Base-by-base conservation (phyloP, 2,113 vertebrate genomes). In the Paraplagusia blochii region DNA sequence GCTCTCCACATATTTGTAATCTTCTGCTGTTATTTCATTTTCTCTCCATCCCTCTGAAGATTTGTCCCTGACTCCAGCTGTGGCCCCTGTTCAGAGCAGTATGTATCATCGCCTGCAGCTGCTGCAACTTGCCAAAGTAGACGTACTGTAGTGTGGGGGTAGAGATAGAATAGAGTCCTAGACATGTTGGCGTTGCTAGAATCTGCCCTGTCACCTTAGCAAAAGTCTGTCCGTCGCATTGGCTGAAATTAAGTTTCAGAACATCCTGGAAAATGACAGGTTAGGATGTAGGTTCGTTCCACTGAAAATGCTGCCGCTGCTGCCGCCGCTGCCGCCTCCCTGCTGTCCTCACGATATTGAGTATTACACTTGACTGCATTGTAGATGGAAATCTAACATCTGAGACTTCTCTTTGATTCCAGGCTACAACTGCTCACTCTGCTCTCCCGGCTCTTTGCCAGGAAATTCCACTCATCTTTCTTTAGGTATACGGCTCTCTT, bases 371-470 rank as follows among this genome's bases (percentile, higher is more conserved):
- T 69, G 60, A 75, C 70, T 74, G 75, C 14, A 40, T 54, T 63
- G 64, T 50, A 52, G 56, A 29, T 39, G 45, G 43, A 10, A 77
- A 52, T 70, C 48, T 74, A 68, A 77, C 74, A 76, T 83, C 72
- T 63, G 60, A 74, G 66, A 53, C 71, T 52, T 89, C 62, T 90
- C 65, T 91, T 77, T 74, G 79, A 74, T 89, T 92, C 58, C 91
- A 92, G 90, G 79, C 63, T 58, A 83, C 76, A 86, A 69, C 77
- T 76, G 69, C 82, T 77, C 70, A 86, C 86, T 84, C 80, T 80
- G 55, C 76, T 69, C 79, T 80, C 72, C 88, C 85, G 40, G 47
- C 77, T 79, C 77, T 69, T 29, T 69, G 63, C 1, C 82, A 69
- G 79, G 49, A 84, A 63, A 60, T 74, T 58, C 69, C 19, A 50